Evolutionary conservation across 2,113 vertebrate species (phyloP), one percentile per base, ranked within the genome.

Genomic region (Pleuronectes platessa): DNA sequence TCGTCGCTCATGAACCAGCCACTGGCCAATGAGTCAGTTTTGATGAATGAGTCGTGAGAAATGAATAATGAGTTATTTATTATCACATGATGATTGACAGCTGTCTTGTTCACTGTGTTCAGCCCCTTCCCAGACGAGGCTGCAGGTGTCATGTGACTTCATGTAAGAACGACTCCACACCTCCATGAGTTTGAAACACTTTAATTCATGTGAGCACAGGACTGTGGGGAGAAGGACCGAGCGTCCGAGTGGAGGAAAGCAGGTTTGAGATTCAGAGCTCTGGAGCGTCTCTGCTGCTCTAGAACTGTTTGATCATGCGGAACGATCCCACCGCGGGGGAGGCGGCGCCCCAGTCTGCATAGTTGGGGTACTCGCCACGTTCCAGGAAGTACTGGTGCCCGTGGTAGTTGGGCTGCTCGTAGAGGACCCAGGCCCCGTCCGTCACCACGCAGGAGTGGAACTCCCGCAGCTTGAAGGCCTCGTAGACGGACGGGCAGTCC

Each of bases 351-450:
- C 91, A 92, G 82, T 92, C 89, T 24, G 80, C 83, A 27, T 84
- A 92, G 77, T 53, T 81, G 66, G 35, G 88, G 78, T 92, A 93
- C 72, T 93, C 88, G 49, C 93, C 89, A 42, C 79, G 77, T 23
- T 93, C 90, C 80, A 93, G 87, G 74, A 94, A 89, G 80, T 93
- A 91, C 89, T 93, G 92, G 54, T 63, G 86, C 5, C 89, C 90
- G 3, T 51, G 83, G 78, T 88, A 92, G 75, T 87, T 83, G 17
- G 90, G 84, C 55, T 87, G 89, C 64, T 90, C 88, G 13, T 86
- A 92, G 68, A 91, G 82, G 69, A 85, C 81, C 90, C 91, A 92
- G 3, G 90, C 78, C 2, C 93, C 90, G 5, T 92, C 89, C 70
- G 79, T 47, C 63, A 92, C 88, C 47, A 86, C 72, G 7, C 87